Evolutionary conservation across 64 coral and sea anemone genomes (phyloP).

Genomic region (Pachyseris speciosa): DNA sequence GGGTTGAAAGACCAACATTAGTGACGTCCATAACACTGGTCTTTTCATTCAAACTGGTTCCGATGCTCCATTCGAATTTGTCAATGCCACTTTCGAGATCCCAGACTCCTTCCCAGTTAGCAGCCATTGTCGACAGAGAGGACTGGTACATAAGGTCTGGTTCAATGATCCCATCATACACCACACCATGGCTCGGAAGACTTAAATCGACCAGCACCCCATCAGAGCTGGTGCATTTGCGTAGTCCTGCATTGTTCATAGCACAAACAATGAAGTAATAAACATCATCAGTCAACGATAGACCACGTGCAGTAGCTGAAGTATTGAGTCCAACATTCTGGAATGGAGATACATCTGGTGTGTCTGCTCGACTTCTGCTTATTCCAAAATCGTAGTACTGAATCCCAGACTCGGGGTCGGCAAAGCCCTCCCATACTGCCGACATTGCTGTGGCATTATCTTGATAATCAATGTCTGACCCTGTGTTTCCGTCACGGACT

Average conservation of each 20-base stretch:
- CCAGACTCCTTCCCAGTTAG: conserved; percentile 98
- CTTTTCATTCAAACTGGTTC: conserved; percentile 42
- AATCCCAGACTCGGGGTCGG: conserved; percentile 82
- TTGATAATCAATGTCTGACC: conserved; percentile 89
- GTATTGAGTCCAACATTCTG: conserved; percentile 43
- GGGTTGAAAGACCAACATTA: conserved; percentile 83
- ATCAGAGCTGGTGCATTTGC: conserved; percentile 80
- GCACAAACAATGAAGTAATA: conserved; percentile 95
- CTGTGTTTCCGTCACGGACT: conserved; percentile 78
- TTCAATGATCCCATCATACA: conserved; percentile 92
- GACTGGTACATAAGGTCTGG: conserved; percentile 92
- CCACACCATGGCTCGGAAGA: conserved; percentile 78
- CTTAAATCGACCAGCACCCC: conserved; percentile 89
- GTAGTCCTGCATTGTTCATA: conserved; percentile 82
- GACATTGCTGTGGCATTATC: conserved; percentile 67
- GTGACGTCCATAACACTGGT: conserved; percentile 54
- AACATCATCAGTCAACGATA: conserved; percentile 77
- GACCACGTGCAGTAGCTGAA: conserved; percentile 32
- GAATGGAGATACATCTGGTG: conserved; percentile 71
- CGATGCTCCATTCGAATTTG: conserved; percentile 92
- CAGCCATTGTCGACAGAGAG: conserved; percentile 68
- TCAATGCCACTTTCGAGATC: conserved; percentile 83
- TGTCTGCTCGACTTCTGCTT: conserved; percentile 67
- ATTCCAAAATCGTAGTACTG: conserved; percentile 77
- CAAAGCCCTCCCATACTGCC: conserved; percentile 71